Conservation (phyloP, 2,888 invertebrate genomes). For the Plebejus argus region DNA sequence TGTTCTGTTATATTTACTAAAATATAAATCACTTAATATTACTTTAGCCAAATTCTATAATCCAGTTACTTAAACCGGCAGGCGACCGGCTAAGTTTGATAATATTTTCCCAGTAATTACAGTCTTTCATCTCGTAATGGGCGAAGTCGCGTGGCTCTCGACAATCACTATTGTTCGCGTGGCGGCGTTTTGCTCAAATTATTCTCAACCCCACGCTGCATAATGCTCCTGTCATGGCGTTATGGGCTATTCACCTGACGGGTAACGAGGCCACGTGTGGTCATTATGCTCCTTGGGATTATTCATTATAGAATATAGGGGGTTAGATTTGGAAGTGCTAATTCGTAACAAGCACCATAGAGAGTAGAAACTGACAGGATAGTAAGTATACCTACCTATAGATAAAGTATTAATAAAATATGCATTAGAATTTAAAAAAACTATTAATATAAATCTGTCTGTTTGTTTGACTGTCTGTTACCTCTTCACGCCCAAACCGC, state of each 20-base stretch:
- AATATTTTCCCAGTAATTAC: conserved; percentile 56
- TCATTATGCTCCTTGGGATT: conserved; percentile 1
- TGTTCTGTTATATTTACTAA: too few species aligned
- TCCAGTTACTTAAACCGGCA: neutral
- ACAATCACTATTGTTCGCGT: conserved; percentile 53
- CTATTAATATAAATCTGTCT: too few species aligned
- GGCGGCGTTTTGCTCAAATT: conserved; percentile 37
- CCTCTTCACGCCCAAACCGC: too few species aligned
- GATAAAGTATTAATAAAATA: too few species aligned
- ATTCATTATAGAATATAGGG: too few species aligned
- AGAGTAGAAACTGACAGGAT: too few species aligned
- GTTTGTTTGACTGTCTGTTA: too few species aligned
- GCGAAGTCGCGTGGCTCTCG: conserved; percentile 58
- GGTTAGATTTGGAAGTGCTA: neutral
- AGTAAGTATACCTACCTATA: too few species aligned
- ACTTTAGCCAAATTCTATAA: neutral
- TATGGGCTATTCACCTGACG: conserved; percentile 30
- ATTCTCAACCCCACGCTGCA: conserved; percentile 15
- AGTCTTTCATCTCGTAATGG: conserved; percentile 53
- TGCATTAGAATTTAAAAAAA: too few species aligned
- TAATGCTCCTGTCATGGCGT: neutral
- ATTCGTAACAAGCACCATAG: neutral
- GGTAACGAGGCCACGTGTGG: conserved; percentile 32
- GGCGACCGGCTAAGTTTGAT: conserved; percentile 7
- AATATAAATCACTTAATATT: neutral